Conservation (phyloP, 2,113 vertebrate genomes). For the Mellivora capensis region DNA sequence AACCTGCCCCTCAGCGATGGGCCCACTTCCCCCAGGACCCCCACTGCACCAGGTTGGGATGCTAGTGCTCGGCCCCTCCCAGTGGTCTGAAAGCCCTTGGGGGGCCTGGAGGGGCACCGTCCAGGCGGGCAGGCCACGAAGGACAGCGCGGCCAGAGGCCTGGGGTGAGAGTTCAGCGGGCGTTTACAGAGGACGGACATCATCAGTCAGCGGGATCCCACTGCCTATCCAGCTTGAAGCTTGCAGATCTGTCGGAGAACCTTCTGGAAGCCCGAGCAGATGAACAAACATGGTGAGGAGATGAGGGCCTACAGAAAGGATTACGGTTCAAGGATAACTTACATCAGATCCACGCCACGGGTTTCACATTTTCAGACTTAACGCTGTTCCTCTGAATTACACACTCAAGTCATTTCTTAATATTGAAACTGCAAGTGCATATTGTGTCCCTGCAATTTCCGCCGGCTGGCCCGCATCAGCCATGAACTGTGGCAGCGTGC, state of each 20-base stretch:
- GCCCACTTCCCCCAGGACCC: rapidly evolving
- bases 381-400: neutral
- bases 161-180: neutral
- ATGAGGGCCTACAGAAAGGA: neutral
- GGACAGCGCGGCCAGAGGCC: neutral
- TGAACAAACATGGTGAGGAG: neutral
- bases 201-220: neutral
- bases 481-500: rapidly evolving
- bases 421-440: neutral
- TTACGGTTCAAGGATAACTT: rapidly evolving
- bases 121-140: rapidly evolving
- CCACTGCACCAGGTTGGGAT: rapidly evolving
- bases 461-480: rapidly evolving
- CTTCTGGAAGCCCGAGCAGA: neutral
- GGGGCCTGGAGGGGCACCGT: neutral
- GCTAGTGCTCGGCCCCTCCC: neutral
- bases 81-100: neutral
- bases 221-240: neutral
- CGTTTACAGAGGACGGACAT: neutral
- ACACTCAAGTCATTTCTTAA: rapidly evolving
- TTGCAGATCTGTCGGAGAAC: neutral
- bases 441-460: neutral
- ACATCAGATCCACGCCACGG: neutral
- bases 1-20: rapidly evolving
- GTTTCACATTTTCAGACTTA: neutral